These are phyloP conservation scores for Esox masquinongy DNA, from an alignment of 2,797 vertebrate species.

Conservation along the genomic window DNA sequence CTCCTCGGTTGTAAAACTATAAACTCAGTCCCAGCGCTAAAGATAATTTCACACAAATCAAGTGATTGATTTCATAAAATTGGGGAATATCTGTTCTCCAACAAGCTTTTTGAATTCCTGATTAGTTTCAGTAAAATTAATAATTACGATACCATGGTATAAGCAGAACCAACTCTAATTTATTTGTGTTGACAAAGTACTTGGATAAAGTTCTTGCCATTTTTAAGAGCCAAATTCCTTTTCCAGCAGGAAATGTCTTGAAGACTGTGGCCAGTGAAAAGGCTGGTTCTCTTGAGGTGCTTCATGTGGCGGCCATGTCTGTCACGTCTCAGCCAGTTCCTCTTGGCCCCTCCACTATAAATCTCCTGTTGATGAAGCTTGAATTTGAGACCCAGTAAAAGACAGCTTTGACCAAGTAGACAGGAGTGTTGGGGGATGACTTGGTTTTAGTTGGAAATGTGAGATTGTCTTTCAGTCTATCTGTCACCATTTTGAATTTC, in stretches of 20 bases:
- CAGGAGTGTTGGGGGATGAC: conserved; percentile 15
- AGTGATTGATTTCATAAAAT: not conserved
- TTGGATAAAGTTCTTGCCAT: conserved; percentile 47
- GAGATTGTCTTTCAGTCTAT: conserved; percentile 3
- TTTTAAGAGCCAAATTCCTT: conserved; percentile 75
- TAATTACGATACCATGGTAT: conserved; percentile 3
- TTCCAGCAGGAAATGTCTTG: conserved; percentile 68
- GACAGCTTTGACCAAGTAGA: not conserved
- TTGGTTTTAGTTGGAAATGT: conserved; percentile 45
- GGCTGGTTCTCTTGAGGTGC: conserved; percentile 50
- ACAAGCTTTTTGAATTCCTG: conserved; percentile 3
- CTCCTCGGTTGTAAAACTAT: not conserved
- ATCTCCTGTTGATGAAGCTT: conserved; percentile 53
- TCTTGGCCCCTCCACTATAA: conserved; percentile 30
- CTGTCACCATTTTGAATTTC: not conserved
- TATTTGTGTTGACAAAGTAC: conserved; percentile 56
- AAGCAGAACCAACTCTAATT: conserved; percentile 35
- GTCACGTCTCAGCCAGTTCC: conserved; percentile 34
- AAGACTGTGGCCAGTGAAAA: conserved; percentile 55
- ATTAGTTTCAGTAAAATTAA: conserved; percentile 6
- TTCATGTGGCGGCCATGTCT: conserved; percentile 64
- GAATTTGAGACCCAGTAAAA: conserved; percentile 50
- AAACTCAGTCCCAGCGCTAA: not conserved
- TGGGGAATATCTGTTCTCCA: conserved; percentile 11
- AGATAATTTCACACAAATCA: not conserved